These are phyloP conservation scores for Leptonema lineaticorne DNA, from an alignment of 1,140 invertebrate species.

Conservation along the genomic window DNA sequence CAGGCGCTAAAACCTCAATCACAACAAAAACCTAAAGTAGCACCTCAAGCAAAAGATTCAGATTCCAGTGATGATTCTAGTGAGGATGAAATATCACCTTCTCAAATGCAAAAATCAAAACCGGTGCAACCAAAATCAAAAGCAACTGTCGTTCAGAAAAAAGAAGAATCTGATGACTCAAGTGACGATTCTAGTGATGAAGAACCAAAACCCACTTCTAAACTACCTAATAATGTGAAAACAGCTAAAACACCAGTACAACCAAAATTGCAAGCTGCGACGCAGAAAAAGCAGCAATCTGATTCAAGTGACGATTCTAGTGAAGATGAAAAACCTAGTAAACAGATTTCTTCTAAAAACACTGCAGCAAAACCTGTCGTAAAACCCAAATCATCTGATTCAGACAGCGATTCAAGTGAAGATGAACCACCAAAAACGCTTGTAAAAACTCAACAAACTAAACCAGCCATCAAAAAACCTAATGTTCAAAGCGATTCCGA, in stretches of 20 bases:
- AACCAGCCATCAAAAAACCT: constrained; percentile 45
- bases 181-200: constrained; percentile 43
- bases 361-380: constrained; percentile 12
- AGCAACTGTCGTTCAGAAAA: constrained; percentile 1
- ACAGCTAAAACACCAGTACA: constrained; percentile 3
- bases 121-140: background rate
- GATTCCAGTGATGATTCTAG: constrained; percentile 38
- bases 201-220: constrained; percentile 40
- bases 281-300: constrained; percentile 42
- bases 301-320: constrained; percentile 34
- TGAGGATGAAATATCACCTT: constrained; percentile 27
- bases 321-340: constrained; percentile 31
- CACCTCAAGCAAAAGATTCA: constrained; percentile 9
- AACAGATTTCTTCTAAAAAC: constrained; percentile 28
- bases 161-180: constrained; percentile 23
- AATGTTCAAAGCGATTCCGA: constrained; percentile 37
- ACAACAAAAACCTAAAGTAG: constrained; percentile 24
- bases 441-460: constrained; percentile 39
- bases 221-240: constrained; percentile 39
- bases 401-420: constrained; percentile 44
- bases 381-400: constrained; percentile 29
- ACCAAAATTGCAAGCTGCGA: constrained; percentile 19
- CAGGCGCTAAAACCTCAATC: too few species aligned
- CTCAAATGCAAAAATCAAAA: constrained; percentile 26
- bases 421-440: constrained; percentile 46